These are phyloP conservation scores for Zaprionus nigranus DNA, from an alignment of 1,140 invertebrate genomes.

Conservation along the genomic window DNA sequence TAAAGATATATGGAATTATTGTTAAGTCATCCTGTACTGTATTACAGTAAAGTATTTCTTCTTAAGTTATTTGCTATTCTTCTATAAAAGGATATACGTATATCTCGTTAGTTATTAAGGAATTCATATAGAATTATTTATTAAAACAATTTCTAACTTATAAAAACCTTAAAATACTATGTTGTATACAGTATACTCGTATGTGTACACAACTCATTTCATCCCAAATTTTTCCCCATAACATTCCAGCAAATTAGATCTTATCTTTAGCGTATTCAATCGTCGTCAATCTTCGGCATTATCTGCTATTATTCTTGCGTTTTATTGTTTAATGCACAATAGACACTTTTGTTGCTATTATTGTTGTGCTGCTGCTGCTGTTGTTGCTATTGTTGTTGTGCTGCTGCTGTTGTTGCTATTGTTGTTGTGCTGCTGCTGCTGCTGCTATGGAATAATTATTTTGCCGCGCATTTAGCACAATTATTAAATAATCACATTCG, in stretches of 20 bases:
- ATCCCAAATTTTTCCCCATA: background rate
- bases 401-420: conserved; percentile 18
- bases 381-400: conserved; percentile 16
- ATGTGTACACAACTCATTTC: too few species aligned
- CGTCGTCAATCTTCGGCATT: background rate
- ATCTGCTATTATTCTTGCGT: conserved; percentile 14
- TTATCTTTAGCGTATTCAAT: background rate
- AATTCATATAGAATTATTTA: too few species aligned
- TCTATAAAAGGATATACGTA: too few species aligned
- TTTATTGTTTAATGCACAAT: conserved; percentile 58
- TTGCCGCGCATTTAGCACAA: conserved; percentile 78
- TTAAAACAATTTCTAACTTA: too few species aligned
- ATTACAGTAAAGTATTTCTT: too few species aligned
- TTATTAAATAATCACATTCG: conserved; percentile 80
- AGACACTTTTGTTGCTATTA: conserved; percentile 30
- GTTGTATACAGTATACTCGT: too few species aligned
- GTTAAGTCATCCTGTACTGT: too few species aligned
- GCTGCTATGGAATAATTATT: conserved; percentile 62
- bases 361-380: conserved; percentile 11
- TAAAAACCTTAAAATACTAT: too few species aligned
- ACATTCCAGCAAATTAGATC: background rate
- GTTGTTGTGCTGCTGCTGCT: conserved; percentile 13
- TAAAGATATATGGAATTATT: too few species aligned
- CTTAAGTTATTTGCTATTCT: too few species aligned
- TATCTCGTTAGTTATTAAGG: too few species aligned